Evolutionary conservation across 2,113 vertebrate species (phyloP).

Genomic region (Amphiprion ocellaris): DNA sequence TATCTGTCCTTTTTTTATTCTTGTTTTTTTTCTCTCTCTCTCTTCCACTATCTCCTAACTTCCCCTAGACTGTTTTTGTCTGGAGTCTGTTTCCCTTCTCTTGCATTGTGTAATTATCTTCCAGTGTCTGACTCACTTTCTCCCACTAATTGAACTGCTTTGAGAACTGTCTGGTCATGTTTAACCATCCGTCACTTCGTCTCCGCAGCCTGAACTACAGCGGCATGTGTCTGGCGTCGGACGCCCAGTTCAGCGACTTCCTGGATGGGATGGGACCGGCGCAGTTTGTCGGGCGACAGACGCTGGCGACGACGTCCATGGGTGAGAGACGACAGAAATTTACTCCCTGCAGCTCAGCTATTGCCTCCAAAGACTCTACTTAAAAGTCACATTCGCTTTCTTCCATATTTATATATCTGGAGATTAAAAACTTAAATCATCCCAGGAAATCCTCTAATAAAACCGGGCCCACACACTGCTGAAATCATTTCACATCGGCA

Average conservation of each 20-base stretch:
- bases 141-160: neutral
- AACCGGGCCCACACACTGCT: neutral
- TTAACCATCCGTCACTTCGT: constrained; percentile 18
- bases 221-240: constrained; percentile 95
- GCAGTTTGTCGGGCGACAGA: constrained; percentile 97
- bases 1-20: constrained; percentile 5
- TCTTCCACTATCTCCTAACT: neutral
- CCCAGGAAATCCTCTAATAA: neutral
- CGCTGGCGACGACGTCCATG: constrained; percentile 97
- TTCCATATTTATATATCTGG: neutral
- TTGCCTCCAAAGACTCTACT: neutral
- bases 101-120: constrained; percentile 15
- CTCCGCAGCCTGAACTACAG: constrained; percentile 94
- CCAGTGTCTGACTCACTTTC: constrained; percentile 14
- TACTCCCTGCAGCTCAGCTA: neutral
- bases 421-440: neutral
- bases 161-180: neutral
- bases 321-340: constrained; percentile 82
- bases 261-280: constrained; percentile 98
- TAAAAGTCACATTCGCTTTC: neutral
- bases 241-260: constrained; percentile 97
- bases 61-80: constrained; percentile 22
- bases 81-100: neutral
- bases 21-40: neutral
- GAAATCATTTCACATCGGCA: neutral